Base-by-base conservation (phyloP, 2,113 vertebrate genomes). In the Sceloporus undulatus region DNA sequence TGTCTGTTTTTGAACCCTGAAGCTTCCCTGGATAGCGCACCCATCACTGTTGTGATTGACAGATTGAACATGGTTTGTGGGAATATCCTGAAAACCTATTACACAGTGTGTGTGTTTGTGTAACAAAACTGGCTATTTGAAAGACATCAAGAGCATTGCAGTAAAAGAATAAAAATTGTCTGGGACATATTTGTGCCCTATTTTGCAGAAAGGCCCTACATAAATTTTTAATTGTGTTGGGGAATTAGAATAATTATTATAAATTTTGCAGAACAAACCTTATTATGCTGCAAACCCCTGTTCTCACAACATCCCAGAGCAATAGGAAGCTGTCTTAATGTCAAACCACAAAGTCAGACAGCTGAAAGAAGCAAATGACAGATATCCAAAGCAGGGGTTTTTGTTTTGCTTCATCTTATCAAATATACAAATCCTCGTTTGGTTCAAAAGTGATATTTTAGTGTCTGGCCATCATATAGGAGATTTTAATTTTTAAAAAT, bases 291-390 rank as follows among this genome's bases (percentile, higher is more conserved):
- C 13, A 78, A 79, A 34, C 84, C 34, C 34, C 52, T 59, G 21
- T 86, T 86, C n/a, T 77, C 59, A 38, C 70, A 73, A 74, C 79
- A 86, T 86, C 79, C 88, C 84, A 82, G 71, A 56, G 84, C 62
- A 81, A 77, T 40, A 77, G 73, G 79, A 89, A 82, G 79, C 65
- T 89, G 88, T 73, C 88, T 77, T 86, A 89, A 89, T 89, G 84
- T 89, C 84, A 86, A 77, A 89, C 65, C 79, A 82, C 88, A 85
- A 70, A 83, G n/a, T 56, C 59, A 85, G 62, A 65, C 87, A 78
- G 59, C 81, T 78, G 74, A 84, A 81, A 84, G 83, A 83, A 68
- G 42, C 40, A 88, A 77, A 88, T 88, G 87, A 88, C 74, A 88
- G 83, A 78, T 78, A 88, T 83, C 87, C 80, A 76, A 38, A 76